phyloP scores from a whole-genome alignment of 2,113 vertebrate species.

The Hypocryptadius cinnamomeus region DNA sequence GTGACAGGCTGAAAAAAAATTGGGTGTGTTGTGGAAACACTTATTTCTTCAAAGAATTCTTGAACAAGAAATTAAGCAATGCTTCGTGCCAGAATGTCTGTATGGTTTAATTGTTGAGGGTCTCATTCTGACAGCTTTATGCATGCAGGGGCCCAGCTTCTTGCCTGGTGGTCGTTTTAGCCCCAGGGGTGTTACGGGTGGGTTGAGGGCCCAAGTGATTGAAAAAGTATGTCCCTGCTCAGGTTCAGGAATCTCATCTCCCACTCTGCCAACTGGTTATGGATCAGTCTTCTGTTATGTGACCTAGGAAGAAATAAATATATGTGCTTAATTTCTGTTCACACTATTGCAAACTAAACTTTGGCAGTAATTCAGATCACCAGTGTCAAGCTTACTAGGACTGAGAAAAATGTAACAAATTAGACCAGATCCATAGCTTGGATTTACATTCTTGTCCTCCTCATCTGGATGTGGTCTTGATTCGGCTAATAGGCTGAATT shows the following conservation, averaged over 20 bases:
- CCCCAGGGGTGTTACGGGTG: background rate
- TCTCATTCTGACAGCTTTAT: background rate
- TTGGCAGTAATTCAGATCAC: background rate
- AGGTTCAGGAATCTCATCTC: background rate
- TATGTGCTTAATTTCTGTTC: background rate
- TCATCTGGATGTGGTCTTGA: background rate
- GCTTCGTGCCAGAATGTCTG: background rate
- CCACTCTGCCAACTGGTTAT: background rate
- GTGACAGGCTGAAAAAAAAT: background rate
- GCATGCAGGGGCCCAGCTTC: background rate
- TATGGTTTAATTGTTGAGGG: background rate
- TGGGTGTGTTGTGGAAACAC: background rate
- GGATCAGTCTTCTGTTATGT: background rate
- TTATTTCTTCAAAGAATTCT: background rate
- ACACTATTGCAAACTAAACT: background rate
- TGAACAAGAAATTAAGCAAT: background rate
- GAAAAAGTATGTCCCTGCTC: background rate
- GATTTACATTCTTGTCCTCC: background rate
- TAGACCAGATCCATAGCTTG: background rate
- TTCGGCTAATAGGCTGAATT: background rate
- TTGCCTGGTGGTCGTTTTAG: background rate
- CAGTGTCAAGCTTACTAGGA: background rate
- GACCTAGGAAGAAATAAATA: background rate
- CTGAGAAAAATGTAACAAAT: slow-evolving; percentile 7
- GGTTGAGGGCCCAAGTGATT: background rate